Evolutionary conservation across 2,888 invertebrate genomes (phyloP).

Genomic region (Adela reaumurella): DNA sequence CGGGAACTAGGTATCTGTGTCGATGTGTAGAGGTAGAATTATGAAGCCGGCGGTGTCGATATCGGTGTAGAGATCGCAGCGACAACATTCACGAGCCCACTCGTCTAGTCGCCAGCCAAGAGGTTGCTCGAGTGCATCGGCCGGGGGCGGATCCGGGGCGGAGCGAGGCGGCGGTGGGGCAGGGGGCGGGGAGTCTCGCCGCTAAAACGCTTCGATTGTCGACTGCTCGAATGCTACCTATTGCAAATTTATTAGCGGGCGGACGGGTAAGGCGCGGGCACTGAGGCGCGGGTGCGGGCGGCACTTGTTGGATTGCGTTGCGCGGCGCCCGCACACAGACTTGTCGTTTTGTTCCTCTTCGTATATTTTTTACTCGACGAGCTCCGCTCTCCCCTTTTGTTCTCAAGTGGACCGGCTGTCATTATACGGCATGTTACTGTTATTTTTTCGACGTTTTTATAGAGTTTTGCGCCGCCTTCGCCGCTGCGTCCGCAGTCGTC

Average conservation of each 20-base stretch:
- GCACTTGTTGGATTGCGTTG: background rate
- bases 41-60: background rate
- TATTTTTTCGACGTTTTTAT: constrained; percentile 55
- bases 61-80: background rate
- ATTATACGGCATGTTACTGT: constrained; percentile 59
- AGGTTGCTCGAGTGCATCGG: constrained; percentile 25
- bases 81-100: background rate
- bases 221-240: constrained; percentile 32
- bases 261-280: constrained; percentile 22
- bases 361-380: constrained; percentile 53
- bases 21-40: too few relatives aligned
- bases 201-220: constrained; percentile 23
- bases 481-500: constrained; percentile 1
- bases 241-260: constrained; percentile 52
- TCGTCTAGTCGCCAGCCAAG: background rate
- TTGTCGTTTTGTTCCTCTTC: constrained; percentile 43
- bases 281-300: background rate
- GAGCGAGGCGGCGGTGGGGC: background rate
- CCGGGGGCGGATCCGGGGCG: constrained; percentile 1
- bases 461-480: constrained; percentile 38
- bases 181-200: constrained; percentile 14
- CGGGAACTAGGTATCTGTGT: too few relatives aligned
- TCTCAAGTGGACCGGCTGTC: constrained; percentile 60
- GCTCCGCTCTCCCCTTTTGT: constrained; percentile 54
- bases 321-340: constrained; percentile 32